phyloP scores from a whole-genome alignment of 1,140 invertebrate genomes.

The Musca vetustissima region DNA sequence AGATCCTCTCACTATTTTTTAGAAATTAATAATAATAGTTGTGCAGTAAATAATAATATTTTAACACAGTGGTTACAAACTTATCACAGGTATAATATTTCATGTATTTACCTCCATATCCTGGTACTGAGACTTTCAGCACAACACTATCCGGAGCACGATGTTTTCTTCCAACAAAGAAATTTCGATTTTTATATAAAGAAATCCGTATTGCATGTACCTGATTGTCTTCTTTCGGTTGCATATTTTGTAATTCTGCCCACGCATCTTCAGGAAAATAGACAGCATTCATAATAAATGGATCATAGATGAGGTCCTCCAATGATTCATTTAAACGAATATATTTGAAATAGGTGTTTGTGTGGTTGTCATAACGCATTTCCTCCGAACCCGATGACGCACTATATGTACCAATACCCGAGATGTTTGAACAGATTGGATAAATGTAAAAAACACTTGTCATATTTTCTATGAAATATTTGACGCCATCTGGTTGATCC shows the following conservation, averaged over 20 bases:
- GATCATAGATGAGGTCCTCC: background rate
- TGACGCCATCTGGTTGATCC: background rate
- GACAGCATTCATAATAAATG: background rate
- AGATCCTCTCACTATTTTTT: too few relatives aligned
- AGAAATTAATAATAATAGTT: too few relatives aligned
- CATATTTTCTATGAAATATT: background rate
- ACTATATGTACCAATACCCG: background rate
- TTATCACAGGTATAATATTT: too few relatives aligned
- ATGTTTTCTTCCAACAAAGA: too few relatives aligned
- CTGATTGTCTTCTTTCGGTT: too few relatives aligned
- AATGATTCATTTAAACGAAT: background rate
- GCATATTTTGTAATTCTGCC: background rate
- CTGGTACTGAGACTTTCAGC: too few relatives aligned
- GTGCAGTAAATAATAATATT: too few relatives aligned
- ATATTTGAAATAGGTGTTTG: background rate
- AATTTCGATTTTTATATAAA: too few relatives aligned
- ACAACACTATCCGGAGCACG: too few relatives aligned
- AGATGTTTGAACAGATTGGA: background rate
- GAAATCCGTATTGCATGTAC: too few relatives aligned
- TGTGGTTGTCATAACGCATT: background rate
- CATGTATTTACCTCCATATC: too few relatives aligned
- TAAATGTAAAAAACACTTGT: slow-evolving; percentile 3
- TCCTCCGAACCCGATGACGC: background rate
- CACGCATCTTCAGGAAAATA: background rate
- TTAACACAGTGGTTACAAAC: too few relatives aligned